A percentile compares a stretch with the other conserved stretches of the same genome.
Evolutionary conservation across 2,113 vertebrate genomes (phyloP).

Genomic region (Phoxinus phoxinus): DNA sequence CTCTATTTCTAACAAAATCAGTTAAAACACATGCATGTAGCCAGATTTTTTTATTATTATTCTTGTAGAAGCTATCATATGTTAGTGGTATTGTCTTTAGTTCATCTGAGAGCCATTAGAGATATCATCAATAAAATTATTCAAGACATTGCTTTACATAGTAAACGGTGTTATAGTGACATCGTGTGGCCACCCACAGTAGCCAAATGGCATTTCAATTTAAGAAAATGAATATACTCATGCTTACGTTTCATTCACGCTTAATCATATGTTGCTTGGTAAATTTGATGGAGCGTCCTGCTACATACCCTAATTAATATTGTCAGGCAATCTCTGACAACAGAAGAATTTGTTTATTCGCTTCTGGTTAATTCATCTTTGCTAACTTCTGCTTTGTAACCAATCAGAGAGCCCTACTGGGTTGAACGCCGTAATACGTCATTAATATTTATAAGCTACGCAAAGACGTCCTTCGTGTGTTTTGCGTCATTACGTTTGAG

Average conservation of each 20-base stretch:
- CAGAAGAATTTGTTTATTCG: too few species aligned
- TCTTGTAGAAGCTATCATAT: not conserved
- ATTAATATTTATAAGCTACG: constrained; percentile 7
- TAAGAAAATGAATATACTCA: not conserved
- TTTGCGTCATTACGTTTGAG: constrained; percentile 10
- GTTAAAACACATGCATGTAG: not conserved
- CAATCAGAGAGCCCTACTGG: not conserved
- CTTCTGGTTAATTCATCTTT: too few species aligned
- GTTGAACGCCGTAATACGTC: not conserved
- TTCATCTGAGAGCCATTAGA: not conserved
- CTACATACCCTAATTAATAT: not conserved
- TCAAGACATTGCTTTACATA: not conserved
- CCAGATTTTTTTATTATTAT: not conserved
- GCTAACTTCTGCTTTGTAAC: too few species aligned
- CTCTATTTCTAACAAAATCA: not conserved
- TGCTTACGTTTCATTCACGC: not conserved
- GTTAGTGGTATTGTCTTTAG: not conserved
- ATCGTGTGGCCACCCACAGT: constrained; percentile 29
- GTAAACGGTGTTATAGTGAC: constrained; percentile 37
- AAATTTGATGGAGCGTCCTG: not conserved
- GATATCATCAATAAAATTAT: not conserved
- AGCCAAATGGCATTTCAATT: not conserved
- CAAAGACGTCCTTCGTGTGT: not conserved
- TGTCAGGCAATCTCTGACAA: not conserved
- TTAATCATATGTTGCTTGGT: not conserved